phyloP scores from a whole-genome alignment of 2,888 invertebrate genomes.

The Diadromus collaris region DNA sequence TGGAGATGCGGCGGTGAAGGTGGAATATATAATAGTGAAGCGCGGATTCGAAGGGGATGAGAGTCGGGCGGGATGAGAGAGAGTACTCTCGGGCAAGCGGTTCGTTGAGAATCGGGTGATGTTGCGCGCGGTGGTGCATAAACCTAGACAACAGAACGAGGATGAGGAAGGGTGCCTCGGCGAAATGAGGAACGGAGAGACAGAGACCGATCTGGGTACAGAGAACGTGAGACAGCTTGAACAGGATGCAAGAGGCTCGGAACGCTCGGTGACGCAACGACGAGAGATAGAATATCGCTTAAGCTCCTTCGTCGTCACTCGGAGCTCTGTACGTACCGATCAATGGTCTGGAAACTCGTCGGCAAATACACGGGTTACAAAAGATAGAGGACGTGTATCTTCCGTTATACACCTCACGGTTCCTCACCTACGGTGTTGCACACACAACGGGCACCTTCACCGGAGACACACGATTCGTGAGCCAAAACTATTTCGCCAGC shows the following conservation, averaged over 20 bases:
- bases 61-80: conserved; percentile 34
- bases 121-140: conserved; percentile 57
- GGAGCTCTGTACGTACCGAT: conserved; percentile 60
- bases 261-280: conserved; percentile 30
- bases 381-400: conserved; percentile 8
- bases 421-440: neutral
- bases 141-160: conserved; percentile 48
- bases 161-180: conserved; percentile 25
- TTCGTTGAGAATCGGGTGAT: conserved; percentile 57
- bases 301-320: conserved; percentile 63
- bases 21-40: conserved; percentile 43
- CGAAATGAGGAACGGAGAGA: conserved; percentile 50
- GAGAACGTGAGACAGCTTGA: conserved; percentile 42
- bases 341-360: conserved; percentile 73
- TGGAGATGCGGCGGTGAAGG: neutral
- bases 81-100: conserved; percentile 39
- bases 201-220: conserved; percentile 22
- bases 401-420: neutral
- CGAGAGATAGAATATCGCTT: conserved; percentile 74
- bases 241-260: conserved; percentile 36
- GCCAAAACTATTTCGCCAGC: neutral
- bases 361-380: conserved; percentile 13
- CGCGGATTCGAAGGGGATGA: conserved; percentile 36
- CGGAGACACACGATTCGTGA: neutral
- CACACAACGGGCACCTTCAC: neutral